phyloP scores from a whole-genome alignment of 2,888 invertebrate genomes.

The Scaptomyza reducta region DNA sequence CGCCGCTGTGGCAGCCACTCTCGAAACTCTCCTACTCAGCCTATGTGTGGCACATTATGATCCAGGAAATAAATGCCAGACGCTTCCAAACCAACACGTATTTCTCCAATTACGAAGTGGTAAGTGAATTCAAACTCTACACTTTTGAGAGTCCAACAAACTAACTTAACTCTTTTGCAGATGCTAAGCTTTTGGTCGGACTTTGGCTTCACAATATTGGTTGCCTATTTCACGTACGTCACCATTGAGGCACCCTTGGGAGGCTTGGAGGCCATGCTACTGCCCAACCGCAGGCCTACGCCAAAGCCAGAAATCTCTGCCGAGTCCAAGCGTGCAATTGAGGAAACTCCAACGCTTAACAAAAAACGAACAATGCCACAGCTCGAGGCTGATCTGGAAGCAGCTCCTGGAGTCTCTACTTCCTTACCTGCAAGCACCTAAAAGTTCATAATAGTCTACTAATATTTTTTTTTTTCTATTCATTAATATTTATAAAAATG shows the following conservation, averaged over 20 bases:
- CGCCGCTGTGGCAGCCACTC: slow-evolving; percentile 78
- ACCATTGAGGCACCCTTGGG: slow-evolving; percentile 57
- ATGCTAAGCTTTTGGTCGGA: slow-evolving; percentile 74
- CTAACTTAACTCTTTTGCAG: slow-evolving; percentile 27
- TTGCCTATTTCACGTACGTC: slow-evolving; percentile 40
- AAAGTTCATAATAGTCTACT: neutral
- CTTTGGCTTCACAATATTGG: slow-evolving; percentile 71
- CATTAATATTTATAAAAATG: neutral
- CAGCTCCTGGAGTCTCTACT: neutral
- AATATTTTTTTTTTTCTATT: neutral
- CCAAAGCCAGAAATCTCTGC: neutral
- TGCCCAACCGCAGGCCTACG: slow-evolving; percentile 21
- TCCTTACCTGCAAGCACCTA: neutral
- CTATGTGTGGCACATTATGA: slow-evolving; percentile 75
- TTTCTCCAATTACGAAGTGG: slow-evolving; percentile 77
- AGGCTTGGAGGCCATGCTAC: slow-evolving; percentile 43
- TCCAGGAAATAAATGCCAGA: slow-evolving; percentile 57
- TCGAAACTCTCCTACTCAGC: slow-evolving; percentile 75
- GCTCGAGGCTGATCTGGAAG: slow-evolving; percentile 3
- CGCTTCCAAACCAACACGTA: slow-evolving; percentile 59
- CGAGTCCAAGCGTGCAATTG: neutral
- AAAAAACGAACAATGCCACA: neutral
- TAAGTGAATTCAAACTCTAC: slow-evolving; percentile 30
- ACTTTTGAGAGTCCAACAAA: neutral
- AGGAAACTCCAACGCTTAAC: neutral